Evolutionary conservation across 1,140 invertebrate species (phyloP), one percentile per base, ranked within the genome.

Genomic region (Brevipalpus yothersi): DNA sequence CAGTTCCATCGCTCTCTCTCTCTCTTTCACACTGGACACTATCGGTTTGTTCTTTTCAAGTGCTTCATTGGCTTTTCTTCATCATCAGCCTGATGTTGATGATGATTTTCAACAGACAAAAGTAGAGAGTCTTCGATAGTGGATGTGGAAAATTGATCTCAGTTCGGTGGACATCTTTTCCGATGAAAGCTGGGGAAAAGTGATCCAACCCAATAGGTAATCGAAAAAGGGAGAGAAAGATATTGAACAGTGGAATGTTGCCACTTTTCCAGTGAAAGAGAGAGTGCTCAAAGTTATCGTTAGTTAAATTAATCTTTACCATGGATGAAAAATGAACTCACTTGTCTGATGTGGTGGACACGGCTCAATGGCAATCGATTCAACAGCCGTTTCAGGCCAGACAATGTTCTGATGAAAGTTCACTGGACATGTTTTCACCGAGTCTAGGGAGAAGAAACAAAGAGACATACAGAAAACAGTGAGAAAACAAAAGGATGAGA

Each of bases 371-470:
- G 62, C 60, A 58, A 62, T 47, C 7, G 59, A 47, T 47, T 65
- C 63, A 2, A 60, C 53, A 15, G 61, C 64, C 19, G 64, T 61
- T 39, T 21, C 40, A 11, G 49, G n/a, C 64, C 64, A 65, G 41
- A 45, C 51, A 12, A 65, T 51, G 60, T 64, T 61, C 13, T 59
- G 17, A 31, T 62, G 58, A 31, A 59, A 59, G n/a, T 65, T 61
- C 9, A 53, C 10, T 13, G 42, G 43, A 43, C 61, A 63, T 2
- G 49, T 62, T 23, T 60, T 56, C 15, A 59, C 61, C 4, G 17
- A 41, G 12, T 51, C 60, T 61, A 51, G 41, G 42, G 12, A 13
- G 53, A 51, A 49, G 39, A 10, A 3, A 51, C 1, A 19, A 17
- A 51, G 21, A 51, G 49, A 17, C 2, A 51, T 2, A 45, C 2